These are phyloP conservation scores for Carcinoscorpius rotundicauda DNA, from an alignment of 1,140 invertebrate species.

Conservation along the genomic window DNA sequence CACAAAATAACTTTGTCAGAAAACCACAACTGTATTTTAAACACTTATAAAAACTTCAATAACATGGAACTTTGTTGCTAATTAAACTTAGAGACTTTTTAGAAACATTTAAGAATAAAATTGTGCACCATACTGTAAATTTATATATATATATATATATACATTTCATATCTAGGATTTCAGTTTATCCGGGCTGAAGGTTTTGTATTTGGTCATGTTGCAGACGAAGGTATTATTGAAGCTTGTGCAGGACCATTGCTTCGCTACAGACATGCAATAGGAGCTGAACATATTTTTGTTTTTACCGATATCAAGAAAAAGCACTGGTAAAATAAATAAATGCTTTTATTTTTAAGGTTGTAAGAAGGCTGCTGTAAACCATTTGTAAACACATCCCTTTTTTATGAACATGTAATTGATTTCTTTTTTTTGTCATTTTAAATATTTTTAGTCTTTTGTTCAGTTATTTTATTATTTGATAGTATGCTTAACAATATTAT, in stretches of 20 bases:
- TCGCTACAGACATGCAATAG: slow-evolving; percentile 54
- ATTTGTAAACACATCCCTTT: slow-evolving; percentile 5
- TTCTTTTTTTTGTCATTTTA: not conserved
- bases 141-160: not conserved
- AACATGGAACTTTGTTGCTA: too few species aligned
- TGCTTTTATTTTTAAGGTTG: not conserved
- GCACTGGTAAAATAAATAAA: slow-evolving; percentile 47
- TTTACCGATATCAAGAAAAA: slow-evolving; percentile 79
- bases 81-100: not conserved
- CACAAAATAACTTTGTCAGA: too few species aligned
- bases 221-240: slow-evolving; percentile 66
- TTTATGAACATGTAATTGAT: slow-evolving; percentile 1
- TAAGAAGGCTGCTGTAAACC: not conserved
- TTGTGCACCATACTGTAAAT: not conserved
- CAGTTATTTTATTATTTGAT: too few species aligned
- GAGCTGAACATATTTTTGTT: slow-evolving; percentile 52
- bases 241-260: slow-evolving; percentile 59
- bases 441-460: too few species aligned
- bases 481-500: too few species aligned
- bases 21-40: too few species aligned
- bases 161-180: slow-evolving; percentile 31
- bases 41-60: too few species aligned
- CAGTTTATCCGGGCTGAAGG: slow-evolving; percentile 68
- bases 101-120: not conserved
- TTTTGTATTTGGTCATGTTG: slow-evolving; percentile 68